Percentiles rank a stretch among this genome's conserved stretches.
Evolutionary conservation across 2,888 invertebrate genomes (phyloP).

Genomic region (Amiota communis): DNA sequence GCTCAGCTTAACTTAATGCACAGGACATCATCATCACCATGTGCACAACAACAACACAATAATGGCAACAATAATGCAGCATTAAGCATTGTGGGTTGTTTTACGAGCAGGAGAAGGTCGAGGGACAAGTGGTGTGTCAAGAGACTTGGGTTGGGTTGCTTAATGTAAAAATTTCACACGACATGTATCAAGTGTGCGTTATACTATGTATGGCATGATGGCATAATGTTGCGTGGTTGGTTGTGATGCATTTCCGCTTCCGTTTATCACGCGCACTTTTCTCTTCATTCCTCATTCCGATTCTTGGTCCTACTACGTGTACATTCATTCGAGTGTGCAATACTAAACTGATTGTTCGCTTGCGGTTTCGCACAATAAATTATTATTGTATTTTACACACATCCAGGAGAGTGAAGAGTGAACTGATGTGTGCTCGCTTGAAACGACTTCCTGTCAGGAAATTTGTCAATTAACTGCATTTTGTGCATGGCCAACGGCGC

Average conservation of each 20-base stretch:
- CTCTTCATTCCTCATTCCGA: too few relatives aligned
- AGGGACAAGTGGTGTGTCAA: too few relatives aligned
- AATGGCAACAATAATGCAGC: too few relatives aligned
- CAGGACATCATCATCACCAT: too few relatives aligned
- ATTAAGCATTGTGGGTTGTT: too few relatives aligned
- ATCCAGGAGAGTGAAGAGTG: background rate
- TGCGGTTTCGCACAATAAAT: slow-evolving; percentile 24
- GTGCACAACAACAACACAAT: too few relatives aligned
- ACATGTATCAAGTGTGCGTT: background rate
- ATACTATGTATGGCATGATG: background rate
- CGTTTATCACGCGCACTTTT: background rate
- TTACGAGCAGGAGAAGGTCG: too few relatives aligned
- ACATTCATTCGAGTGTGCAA: background rate
- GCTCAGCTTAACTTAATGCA: too few relatives aligned
- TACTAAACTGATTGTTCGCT: slow-evolving; percentile 15
- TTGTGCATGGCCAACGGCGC: background rate
- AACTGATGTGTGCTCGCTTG: background rate
- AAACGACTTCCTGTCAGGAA: slow-evolving; percentile 45
- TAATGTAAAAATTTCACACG: too few relatives aligned
- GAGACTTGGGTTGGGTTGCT: too few relatives aligned
- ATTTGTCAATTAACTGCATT: slow-evolving; percentile 38
- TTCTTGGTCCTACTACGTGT: too few relatives aligned
- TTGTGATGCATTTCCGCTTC: background rate
- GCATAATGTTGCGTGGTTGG: too few relatives aligned
- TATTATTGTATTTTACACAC: slow-evolving; percentile 7